A percentile compares a stretch with the other conserved stretches of the same genome.
Conservation (phyloP, 2,797 vertebrate species). For the Philypnodon macrostomus region DNA sequence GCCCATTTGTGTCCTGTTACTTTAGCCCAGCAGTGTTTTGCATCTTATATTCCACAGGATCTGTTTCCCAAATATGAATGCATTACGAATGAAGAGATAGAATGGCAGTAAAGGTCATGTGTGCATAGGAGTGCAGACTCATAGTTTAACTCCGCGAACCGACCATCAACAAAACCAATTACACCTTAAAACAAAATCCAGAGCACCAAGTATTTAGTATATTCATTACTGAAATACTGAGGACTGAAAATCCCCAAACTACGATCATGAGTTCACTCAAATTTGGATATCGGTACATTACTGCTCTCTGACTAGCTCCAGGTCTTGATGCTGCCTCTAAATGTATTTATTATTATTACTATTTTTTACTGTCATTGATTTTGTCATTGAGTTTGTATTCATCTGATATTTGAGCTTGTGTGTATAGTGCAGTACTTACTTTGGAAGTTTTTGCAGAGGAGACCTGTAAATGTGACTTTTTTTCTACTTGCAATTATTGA, state of each 20-base stretch:
- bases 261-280: too few species aligned
- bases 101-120: not conserved
- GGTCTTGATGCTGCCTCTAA: too few species aligned
- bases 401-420: constrained; percentile 6
- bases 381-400: not conserved
- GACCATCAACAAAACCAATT: constrained; percentile 11
- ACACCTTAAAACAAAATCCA: constrained; percentile 13
- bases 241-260: too few species aligned
- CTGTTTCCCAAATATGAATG: too few species aligned
- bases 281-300: too few species aligned
- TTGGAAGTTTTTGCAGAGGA: constrained; percentile 13
- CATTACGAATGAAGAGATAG: not conserved
- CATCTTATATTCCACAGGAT: not conserved
- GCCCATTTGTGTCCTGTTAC: constrained; percentile 26
- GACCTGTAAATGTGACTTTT: constrained; percentile 27
- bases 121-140: constrained; percentile 10
- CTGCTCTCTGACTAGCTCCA: too few species aligned
- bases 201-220: constrained; percentile 12
- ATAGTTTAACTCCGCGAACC: too few species aligned
- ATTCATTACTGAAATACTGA: constrained; percentile 1
- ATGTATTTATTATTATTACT: too few species aligned
- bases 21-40: not conserved
- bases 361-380: too few species aligned
- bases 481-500: too few species aligned
- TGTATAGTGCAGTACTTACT: constrained; percentile 11